A percentile compares a stretch with the other conserved stretches of the same genome.
Evolutionary conservation across 2,888 invertebrate species (phyloP).

Genomic region (Acanthopleura granulata): DNA sequence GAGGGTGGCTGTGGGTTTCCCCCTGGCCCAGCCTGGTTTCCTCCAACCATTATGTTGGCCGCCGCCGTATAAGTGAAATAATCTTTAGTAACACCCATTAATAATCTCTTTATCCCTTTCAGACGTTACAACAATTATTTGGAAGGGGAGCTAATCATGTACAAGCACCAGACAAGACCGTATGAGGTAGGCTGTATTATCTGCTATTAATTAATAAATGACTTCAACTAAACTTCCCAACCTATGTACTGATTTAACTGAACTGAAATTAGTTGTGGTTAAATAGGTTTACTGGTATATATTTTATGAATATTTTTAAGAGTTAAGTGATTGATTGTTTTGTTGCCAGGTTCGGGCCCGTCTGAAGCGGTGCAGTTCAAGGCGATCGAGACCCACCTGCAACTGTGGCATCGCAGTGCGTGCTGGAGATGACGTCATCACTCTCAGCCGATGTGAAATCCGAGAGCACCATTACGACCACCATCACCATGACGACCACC

Average conservation of each 20-base stretch:
- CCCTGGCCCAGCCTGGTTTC: too few species aligned
- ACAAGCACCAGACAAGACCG: slow-evolving; percentile 48
- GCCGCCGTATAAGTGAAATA: too few species aligned
- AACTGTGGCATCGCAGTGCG: slow-evolving; percentile 49
- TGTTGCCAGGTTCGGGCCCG: slow-evolving; percentile 37
- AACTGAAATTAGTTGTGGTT: too few species aligned
- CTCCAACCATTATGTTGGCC: too few species aligned
- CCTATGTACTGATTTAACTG: too few species aligned
- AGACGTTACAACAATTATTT: slow-evolving; percentile 53
- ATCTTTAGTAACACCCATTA: too few species aligned
- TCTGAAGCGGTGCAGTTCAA: slow-evolving; percentile 38
- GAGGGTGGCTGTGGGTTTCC: too few species aligned
- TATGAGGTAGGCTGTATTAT: slow-evolving; percentile 44
- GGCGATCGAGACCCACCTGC: slow-evolving; percentile 38
- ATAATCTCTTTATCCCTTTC: slow-evolving; percentile 27
- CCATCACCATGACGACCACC: slow-evolving; percentile 1
- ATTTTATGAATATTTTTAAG: too few species aligned
- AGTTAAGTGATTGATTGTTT: too few species aligned
- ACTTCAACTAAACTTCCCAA: too few species aligned
- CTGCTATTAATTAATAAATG: neutral
- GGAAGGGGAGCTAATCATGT: slow-evolving; percentile 51
- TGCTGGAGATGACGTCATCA: slow-evolving; percentile 56
- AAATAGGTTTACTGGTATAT: too few species aligned
- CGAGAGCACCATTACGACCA: slow-evolving; percentile 23
- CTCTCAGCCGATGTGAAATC: slow-evolving; percentile 42